Percentiles rank a stretch among this genome's conserved stretches.
phyloP scores from a whole-genome alignment of 2,797 vertebrate species.

The Luscinia luscinia region DNA sequence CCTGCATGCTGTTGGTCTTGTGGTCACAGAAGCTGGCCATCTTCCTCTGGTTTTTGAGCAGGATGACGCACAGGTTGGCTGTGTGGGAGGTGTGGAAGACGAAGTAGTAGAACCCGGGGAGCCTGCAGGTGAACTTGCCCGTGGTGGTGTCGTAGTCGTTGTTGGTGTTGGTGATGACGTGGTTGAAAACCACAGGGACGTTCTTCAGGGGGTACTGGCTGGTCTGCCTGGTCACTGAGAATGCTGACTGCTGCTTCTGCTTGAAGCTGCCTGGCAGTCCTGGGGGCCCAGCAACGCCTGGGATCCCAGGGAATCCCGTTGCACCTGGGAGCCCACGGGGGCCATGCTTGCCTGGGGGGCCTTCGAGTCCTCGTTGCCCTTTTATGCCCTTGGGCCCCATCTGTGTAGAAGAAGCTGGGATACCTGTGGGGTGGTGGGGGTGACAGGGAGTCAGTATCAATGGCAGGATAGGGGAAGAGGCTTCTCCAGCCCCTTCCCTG shows the following conservation, averaged over 20 bases:
- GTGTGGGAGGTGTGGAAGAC: constrained; percentile 74
- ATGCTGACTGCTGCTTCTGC: constrained; percentile 77
- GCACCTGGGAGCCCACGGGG: constrained; percentile 61
- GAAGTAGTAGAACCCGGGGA: constrained; percentile 85
- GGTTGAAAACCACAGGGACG: constrained; percentile 72
- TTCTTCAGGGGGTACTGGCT: constrained; percentile 7
- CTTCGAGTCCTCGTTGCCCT: constrained; percentile 69
- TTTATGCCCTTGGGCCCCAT: constrained; percentile 73
- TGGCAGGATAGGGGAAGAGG: not conserved
- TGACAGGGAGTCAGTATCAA: not conserved
- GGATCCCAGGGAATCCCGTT: not conserved
- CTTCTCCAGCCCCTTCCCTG: not conserved
- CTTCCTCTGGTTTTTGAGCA: constrained; percentile 10
- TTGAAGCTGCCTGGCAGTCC: constrained; percentile 74
- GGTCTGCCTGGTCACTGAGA: constrained; percentile 78
- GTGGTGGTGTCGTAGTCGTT: constrained; percentile 68
- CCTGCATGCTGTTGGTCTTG: constrained; percentile 70
- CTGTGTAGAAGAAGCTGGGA: constrained; percentile 11
- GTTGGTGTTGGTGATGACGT: constrained; percentile 75
- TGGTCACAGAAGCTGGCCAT: constrained; percentile 84
- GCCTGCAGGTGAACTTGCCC: constrained; percentile 80
- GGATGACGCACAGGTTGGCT: constrained; percentile 74
- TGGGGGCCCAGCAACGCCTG: not conserved
- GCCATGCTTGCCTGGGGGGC: constrained; percentile 79
- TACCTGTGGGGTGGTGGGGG: constrained; percentile 62